Base-by-base conservation (phyloP, 2,797 vertebrate genomes). In the Hydrocynus forskahlii region DNA sequence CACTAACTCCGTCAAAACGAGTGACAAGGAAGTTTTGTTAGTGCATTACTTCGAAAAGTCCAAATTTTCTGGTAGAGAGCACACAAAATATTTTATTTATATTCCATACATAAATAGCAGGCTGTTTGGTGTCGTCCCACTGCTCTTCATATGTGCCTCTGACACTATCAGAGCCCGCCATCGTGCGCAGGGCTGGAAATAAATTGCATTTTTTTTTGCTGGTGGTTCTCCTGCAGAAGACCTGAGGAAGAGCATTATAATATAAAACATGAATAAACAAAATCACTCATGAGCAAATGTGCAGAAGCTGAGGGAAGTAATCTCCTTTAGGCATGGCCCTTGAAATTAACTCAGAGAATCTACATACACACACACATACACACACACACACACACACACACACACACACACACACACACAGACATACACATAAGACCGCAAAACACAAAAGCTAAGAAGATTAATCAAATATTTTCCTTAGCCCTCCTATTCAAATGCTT, bases 191-290 rank as follows among this genome's bases (percentile, higher is more conserved):
- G 88, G 89, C 88, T 80, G 89, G 92, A 93, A 95, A 93, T 94
- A 95, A 95, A 95, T 95, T 94, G 92, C 93, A 91, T 95, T 95
- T 94, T 94, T 66, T 94, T 94, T 91, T 89, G 90, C 91, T 81
- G 81, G 87, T 88, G 92, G 91, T 92, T 94, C 88, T 89, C 88
- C 88, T 89, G 92, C 91, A 91, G 90, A 86, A 91, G 91, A 90
- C 87, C 81, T 89, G 90, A 90, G 90, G 90, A 93, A 90, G 86
- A 93, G 92, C 89, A 94, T 91, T 93, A 93, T 92, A 94, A 94
- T 94, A 94, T 94, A 94, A 94, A 94, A 94, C 92, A 93, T 94
- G 93, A 95, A 95, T 94, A 95, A 94, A 95, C 93, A 94, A 94
- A 94, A 94, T 94, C 91, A 93, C 92, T 94, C 93, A 95, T 94